Percentiles rank a stretch among this genome's conserved stretches.
Evolutionary conservation across 1,140 invertebrate species (phyloP).

Genomic region (Saccostrea glomerata): DNA sequence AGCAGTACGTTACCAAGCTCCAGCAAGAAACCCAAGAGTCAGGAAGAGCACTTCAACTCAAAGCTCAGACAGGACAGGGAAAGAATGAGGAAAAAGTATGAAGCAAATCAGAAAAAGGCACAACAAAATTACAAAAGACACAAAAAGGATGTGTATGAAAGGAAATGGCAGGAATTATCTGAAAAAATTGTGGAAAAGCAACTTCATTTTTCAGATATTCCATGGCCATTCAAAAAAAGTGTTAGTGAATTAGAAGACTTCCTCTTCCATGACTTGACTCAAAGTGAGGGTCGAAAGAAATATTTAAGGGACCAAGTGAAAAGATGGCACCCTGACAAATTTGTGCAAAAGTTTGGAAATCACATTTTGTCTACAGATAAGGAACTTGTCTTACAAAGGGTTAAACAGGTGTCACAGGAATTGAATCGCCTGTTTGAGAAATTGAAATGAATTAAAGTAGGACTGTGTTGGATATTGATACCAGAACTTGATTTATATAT

Average conservation of each 20-base stretch:
- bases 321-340: slow-evolving; percentile 76
- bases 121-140: slow-evolving; percentile 47
- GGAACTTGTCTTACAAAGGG: slow-evolving; percentile 67
- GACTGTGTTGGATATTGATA: not conserved
- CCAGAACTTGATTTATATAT: not conserved
- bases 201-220: slow-evolving; percentile 67
- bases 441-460: not conserved
- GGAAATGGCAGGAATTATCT: slow-evolving; percentile 52
- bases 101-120: slow-evolving; percentile 57
- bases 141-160: slow-evolving; percentile 62
- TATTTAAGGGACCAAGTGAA: slow-evolving; percentile 71
- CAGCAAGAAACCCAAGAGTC: slow-evolving; percentile 49
- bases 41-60: slow-evolving; percentile 6
- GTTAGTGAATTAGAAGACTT: slow-evolving; percentile 58
- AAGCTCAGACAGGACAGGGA: slow-evolving; percentile 37
- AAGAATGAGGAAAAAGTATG: slow-evolving; percentile 63
- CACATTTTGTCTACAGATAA: slow-evolving; percentile 61
- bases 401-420: slow-evolving; percentile 71
- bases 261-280: slow-evolving; percentile 60
- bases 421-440: slow-evolving; percentile 60
- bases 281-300: slow-evolving; percentile 62
- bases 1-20: not conserved
- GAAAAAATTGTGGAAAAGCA: slow-evolving; percentile 21
- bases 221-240: slow-evolving; percentile 68
- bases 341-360: slow-evolving; percentile 71